Evolutionary conservation across 2,113 vertebrate species (phyloP), one percentile per base, ranked within the genome.

Genomic region (Alexandromys fortis): DNA sequence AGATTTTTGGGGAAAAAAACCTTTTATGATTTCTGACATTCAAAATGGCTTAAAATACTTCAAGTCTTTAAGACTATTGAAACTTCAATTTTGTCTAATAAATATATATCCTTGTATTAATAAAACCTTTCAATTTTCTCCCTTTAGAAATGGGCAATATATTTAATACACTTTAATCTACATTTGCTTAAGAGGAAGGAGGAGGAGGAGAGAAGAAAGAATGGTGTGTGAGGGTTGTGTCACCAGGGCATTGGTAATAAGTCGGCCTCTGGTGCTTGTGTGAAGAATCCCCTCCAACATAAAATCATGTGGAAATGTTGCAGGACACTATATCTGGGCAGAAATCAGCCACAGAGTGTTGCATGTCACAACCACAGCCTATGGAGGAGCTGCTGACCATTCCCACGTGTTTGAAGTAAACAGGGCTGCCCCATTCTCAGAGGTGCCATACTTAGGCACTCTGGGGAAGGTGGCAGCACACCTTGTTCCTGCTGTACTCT

Each of bases 81-180:
- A 88, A 11, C 52, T 82, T 28, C 14, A 92, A 8, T 68, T 92
- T 95, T 78, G 85, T 94, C 4, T 88, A 67, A 58, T 82, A 75
- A 89, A 90, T 70, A 49, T 47, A 11, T 8, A 68, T 38, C 38
- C 89, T 35, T 75, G 52, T 89, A 72, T 55, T 88, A 68, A 49
- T 90, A 82, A 63, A 90, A 70, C n/a, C 81, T 82, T 24, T 63
- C 55, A 22, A 45, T 38, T 63, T 63, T 83, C 22, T 79, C 33
- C 63, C 9, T 93, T 92, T 47, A 95, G 65, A 94, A 92, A 82
- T 73, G 86, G 35, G 24, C 67, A 91, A 52, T 49, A 17, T 96
- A 82, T 67, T 92, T 82, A 49, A 55, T 76, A 61, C 4, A 4
- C 22, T 47, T 95, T 96, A 45, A 61, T 65, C 35, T 30, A 79